Conservation (phyloP, 2,797 vertebrate species). For the Rhynchonycteris naso region DNA sequence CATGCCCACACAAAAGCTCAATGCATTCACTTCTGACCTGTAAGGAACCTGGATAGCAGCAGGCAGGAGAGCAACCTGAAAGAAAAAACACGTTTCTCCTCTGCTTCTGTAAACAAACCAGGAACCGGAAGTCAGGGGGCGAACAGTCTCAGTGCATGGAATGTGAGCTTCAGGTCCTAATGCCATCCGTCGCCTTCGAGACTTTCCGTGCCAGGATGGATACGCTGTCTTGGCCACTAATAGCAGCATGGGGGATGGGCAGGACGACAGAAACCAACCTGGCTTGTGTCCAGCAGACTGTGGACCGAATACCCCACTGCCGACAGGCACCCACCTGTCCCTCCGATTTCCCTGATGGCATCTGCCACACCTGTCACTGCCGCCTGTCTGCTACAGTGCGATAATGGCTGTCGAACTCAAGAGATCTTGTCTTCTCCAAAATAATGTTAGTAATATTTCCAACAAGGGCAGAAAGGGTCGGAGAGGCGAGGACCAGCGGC, state of each 20-base stretch:
- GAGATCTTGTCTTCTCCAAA: not conserved
- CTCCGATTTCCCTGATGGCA: not conserved
- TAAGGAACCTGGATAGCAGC: not conserved
- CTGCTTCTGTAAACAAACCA: slow-evolving; percentile 50
- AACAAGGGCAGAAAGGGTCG: not conserved
- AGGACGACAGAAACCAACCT: not conserved
- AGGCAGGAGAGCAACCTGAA: not conserved
- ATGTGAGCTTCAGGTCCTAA: not conserved
- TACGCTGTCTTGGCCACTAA: not conserved
- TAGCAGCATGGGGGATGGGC: not conserved
- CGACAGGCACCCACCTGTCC: not conserved
- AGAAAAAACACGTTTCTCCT: slow-evolving; percentile 27
- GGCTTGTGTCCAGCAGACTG: not conserved
- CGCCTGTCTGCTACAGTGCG: not conserved
- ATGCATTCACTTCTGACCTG: slow-evolving; percentile 42
- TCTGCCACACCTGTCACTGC: not conserved
- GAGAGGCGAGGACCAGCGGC: not conserved
- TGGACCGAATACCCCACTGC: not conserved
- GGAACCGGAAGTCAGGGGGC: not conserved
- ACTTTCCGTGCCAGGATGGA: not conserved
- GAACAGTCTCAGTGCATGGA: too few relatives aligned
- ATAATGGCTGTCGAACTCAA: not conserved
- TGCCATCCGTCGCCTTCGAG: not conserved
- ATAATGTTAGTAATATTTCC: not conserved
- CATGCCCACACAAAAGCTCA: slow-evolving; percentile 21